These are phyloP conservation scores for Mixornis gularis DNA, from an alignment of 2,113 vertebrate genomes.

Conservation along the genomic window DNA sequence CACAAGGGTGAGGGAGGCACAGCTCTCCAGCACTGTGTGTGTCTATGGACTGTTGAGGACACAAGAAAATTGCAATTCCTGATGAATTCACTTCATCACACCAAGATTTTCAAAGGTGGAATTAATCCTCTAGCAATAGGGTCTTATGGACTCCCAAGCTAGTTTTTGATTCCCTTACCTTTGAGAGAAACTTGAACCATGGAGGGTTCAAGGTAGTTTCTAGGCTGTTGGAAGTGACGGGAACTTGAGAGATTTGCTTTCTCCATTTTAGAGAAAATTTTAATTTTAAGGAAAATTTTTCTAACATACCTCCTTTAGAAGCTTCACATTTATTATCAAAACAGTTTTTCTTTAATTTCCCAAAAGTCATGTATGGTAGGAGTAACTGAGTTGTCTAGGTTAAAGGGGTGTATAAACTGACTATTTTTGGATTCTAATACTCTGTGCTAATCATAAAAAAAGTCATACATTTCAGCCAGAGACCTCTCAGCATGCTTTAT, in stretches of 20 bases:
- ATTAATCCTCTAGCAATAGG: neutral
- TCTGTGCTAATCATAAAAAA: neutral
- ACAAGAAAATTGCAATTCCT: conserved; percentile 7
- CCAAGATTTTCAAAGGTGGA: conserved; percentile 5
- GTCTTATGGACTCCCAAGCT: neutral
- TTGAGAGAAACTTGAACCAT: conserved; percentile 31
- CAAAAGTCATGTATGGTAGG: neutral
- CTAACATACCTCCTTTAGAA: neutral
- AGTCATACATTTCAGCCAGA: neutral
- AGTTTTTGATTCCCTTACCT: neutral
- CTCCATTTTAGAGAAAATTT: conserved; percentile 2
- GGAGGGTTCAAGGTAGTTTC: conserved; percentile 22
- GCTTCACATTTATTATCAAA: neutral
- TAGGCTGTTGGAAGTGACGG: neutral
- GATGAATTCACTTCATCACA: neutral
- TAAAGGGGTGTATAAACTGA: conserved; percentile 6
- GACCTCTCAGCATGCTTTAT: conserved; percentile 2
- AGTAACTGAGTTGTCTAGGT: neutral
- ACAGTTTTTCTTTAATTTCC: neutral
- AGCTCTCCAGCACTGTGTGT: neutral
- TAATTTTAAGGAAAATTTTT: conserved; percentile 21
- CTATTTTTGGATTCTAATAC: neutral
- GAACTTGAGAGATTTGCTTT: conserved; percentile 1
- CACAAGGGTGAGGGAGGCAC: neutral
- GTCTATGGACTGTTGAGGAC: neutral